These are phyloP conservation scores for Misgurnus anguillicaudatus DNA, from an alignment of 2,113 vertebrate species.

Conservation along the genomic window DNA sequence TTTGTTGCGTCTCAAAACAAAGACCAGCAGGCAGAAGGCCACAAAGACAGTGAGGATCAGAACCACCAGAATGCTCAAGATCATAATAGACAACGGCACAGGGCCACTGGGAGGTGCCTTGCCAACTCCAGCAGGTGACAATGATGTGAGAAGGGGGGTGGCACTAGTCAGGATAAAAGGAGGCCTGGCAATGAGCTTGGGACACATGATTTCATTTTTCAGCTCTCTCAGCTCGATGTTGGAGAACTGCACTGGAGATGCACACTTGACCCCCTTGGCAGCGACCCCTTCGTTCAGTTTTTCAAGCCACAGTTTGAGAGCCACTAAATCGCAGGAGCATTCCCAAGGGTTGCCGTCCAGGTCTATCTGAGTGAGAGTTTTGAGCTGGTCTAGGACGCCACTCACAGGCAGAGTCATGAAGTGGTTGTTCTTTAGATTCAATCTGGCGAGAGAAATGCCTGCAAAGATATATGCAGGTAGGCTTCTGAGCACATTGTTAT, in stretches of 20 bases:
- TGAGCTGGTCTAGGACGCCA: constrained; percentile 94
- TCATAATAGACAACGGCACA: constrained; percentile 95
- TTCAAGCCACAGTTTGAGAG: constrained; percentile 95
- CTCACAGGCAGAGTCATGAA: constrained; percentile 98
- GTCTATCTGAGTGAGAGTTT: constrained; percentile 92
- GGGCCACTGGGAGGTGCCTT: constrained; percentile 91
- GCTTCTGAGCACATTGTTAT: constrained; percentile 93
- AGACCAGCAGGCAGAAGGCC: constrained; percentile 96
- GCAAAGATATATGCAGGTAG: constrained; percentile 92
- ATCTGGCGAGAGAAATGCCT: constrained; percentile 88
- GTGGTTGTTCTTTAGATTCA: constrained; percentile 97
- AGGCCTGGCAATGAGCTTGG: constrained; percentile 89
- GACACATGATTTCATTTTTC: constrained; percentile 95
- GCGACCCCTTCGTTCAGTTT: constrained; percentile 89
- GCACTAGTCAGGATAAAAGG: constrained; percentile 84
- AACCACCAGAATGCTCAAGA: constrained; percentile 95
- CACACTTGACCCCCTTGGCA: constrained; percentile 90
- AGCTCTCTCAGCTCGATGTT: constrained; percentile 91
- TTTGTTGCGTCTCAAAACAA: constrained; percentile 94
- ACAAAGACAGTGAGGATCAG: constrained; percentile 97
- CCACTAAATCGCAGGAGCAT: constrained; percentile 95
- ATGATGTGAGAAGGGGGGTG: constrained; percentile 77
- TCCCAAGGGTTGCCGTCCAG: constrained; percentile 98
- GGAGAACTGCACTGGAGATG: constrained; percentile 93
- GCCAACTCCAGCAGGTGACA: constrained; percentile 84